Base-by-base conservation (phyloP, 2,797 vertebrate genomes). In the Darevskia nairensis region DNA sequence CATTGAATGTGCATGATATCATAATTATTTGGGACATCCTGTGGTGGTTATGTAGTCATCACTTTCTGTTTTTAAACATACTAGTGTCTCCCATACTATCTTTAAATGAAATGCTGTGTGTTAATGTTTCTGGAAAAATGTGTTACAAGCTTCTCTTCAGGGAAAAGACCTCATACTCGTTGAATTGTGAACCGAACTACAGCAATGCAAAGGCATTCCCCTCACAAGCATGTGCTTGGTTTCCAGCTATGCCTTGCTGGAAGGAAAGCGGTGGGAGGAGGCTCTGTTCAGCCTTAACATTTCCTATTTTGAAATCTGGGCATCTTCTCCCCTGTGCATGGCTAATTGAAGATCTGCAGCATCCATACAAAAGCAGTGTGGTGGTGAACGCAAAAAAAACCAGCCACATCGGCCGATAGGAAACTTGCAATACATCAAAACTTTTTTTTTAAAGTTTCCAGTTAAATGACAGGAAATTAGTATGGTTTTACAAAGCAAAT, bases 131-230 rank as follows among this genome's bases (percentile, higher is more conserved):
- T 91, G 68, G 88, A 80, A 89, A 68, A 91, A 83, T 44, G 25
- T 94, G 79, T 89, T 88, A 77, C 88, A 89, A 82, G 93, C 91
- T 95, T 95, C 94, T 95, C 93, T 95, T 93, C 94, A 96, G 93
- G 95, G 84, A 86, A 82, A 95, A 96, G 95, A 92, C 92, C 90
- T 95, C 90, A 92, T 82, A 90, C 84, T 80, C 72, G 91, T 3
- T 91, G 94, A 95, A 89, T 89, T 93, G 84, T 90, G 89, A 93
- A 94, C 82, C 80, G 71, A 83, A 85, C 90, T 86, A 74, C 82
- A 96, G 85, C 89, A 94, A 91, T 92, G 85, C 92, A 95, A 41
- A 71, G 85, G 91, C 88, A 74, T 90, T 91, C 84, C 50, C 86
- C 86, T 1, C 0, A 32, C 81, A 79, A 89, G 87, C 1, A 32